Conservation (phyloP, 2,113 vertebrate species). For the Xenopus tropicalis region DNA sequence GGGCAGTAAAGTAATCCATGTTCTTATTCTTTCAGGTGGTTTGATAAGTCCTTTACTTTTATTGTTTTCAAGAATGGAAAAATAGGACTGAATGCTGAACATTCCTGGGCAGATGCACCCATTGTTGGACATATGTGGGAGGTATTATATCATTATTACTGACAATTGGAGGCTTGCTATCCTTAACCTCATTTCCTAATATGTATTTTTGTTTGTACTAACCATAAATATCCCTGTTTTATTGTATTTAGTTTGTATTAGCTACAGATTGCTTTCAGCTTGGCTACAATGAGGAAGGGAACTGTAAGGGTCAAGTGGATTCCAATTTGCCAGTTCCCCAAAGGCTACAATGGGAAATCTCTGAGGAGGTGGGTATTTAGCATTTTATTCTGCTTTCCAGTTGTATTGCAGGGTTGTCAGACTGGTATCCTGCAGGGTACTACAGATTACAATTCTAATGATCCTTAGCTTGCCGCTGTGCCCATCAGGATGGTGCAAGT, state of each 20-base stretch:
- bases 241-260: slow-evolving; percentile 51
- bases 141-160: slow-evolving; percentile 54
- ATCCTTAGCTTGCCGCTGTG: no score
- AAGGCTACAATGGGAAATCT: slow-evolving; percentile 63
- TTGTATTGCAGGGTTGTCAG: no score
- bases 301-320: slow-evolving; percentile 57
- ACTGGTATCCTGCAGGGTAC: no score
- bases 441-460: no score
- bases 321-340: slow-evolving; percentile 50
- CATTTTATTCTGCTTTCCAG: no score
- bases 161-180: no score
- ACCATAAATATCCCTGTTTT: neutral
- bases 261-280: slow-evolving; percentile 62
- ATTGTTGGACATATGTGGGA: slow-evolving; percentile 84
- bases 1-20: no score
- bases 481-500: no score
- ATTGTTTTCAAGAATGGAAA: slow-evolving; percentile 82
- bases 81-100: slow-evolving; percentile 79
- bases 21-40: slow-evolving; percentile 68
- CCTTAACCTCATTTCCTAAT: no score
- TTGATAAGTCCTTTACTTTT: slow-evolving; percentile 83
- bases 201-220: no score
- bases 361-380: slow-evolving; percentile 54
- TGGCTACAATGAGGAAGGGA: slow-evolving; percentile 56
- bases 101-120: slow-evolving; percentile 84